Conservation (phyloP, 92 coral and sea anemone genomes). For the Diadumene lineata region DNA sequence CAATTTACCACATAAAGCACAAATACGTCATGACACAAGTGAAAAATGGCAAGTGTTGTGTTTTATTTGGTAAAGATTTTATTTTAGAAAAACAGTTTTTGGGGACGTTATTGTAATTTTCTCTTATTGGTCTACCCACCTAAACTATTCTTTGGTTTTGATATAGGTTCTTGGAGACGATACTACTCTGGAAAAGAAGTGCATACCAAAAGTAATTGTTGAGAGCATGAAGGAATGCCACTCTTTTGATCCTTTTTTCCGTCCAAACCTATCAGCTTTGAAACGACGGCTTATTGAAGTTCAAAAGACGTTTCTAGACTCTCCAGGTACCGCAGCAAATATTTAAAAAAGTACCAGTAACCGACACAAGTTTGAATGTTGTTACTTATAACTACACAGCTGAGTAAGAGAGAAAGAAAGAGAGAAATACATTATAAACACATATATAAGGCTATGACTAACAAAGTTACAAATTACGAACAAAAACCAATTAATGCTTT, state of each 20-base stretch:
- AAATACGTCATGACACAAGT: no score
- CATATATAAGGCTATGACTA: no score
- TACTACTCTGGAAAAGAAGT: neutral
- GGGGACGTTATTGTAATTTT: neutral
- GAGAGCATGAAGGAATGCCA: slow-evolving; percentile 5
- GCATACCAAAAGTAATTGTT: neutral
- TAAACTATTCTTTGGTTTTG: neutral
- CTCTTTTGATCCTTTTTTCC: neutral
- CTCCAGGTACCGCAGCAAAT: slow-evolving; percentile 12
- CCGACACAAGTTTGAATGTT: no score
- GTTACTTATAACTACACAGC: no score
- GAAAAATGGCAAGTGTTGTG: neutral
- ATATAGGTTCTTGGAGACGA: slow-evolving; percentile 8
- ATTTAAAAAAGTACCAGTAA: no score
- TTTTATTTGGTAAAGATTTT: no score
- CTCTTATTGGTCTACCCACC: no score
- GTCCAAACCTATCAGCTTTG: neutral
- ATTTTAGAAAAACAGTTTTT: neutral
- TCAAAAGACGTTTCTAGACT: neutral
- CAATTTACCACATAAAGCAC: no score
- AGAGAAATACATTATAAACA: no score
- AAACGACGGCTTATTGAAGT: neutral
- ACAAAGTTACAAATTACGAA: no score
- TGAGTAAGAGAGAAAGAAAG: no score
- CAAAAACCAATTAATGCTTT: no score